phyloP scores from a whole-genome alignment of 92 coral and sea anemone species.

The Desmophyllum pertusum region DNA sequence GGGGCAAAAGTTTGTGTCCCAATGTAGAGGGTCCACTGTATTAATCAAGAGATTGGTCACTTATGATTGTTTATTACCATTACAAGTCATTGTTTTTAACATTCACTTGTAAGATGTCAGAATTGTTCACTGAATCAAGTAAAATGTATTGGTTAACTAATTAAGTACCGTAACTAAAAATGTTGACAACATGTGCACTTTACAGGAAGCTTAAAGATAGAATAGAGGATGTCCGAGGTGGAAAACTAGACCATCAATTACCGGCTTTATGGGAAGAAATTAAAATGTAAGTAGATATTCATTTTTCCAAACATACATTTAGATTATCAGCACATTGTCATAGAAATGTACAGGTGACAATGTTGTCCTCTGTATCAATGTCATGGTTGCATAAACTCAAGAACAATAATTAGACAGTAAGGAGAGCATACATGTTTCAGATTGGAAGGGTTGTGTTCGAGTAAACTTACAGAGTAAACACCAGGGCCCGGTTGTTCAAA shows the following conservation, averaged over 20 bases:
- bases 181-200: not conserved
- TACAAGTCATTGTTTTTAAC: not conserved
- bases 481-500: too few relatives aligned
- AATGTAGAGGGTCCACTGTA: too few relatives aligned
- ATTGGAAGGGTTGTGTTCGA: too few relatives aligned
- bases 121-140: too few relatives aligned
- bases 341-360: not conserved
- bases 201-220: conserved; percentile 81
- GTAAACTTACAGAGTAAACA: too few relatives aligned
- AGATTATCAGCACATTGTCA: not conserved
- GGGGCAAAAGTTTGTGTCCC: too few relatives aligned
- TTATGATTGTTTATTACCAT: not conserved
- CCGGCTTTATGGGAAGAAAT: conserved; percentile 83
- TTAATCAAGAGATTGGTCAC: not conserved
- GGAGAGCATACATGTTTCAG: too few relatives aligned
- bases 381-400: too few relatives aligned
- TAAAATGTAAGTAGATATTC: conserved; percentile 59
- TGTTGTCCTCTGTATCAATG: too few relatives aligned
- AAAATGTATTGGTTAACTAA: not conserved
- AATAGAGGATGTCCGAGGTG: conserved; percentile 88
- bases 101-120: not conserved
- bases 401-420: too few relatives aligned
- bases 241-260: conserved; percentile 89
- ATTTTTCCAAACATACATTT: not conserved
- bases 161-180: not conserved